phyloP scores from a whole-genome alignment of 2,888 invertebrate genomes.

The Eumacrocentrus americanus region DNA sequence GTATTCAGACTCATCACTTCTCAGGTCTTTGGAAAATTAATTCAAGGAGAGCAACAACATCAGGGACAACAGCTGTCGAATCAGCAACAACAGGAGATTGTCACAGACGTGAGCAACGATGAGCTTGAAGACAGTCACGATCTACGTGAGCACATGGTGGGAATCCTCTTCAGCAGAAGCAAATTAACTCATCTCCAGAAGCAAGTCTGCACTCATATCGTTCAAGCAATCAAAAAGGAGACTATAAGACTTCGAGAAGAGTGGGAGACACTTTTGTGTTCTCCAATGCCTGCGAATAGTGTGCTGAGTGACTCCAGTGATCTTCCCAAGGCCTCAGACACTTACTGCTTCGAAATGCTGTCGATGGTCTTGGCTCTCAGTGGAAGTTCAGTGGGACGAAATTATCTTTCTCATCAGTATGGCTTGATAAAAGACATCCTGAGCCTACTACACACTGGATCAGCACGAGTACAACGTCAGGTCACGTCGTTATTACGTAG shows the following conservation, averaged over 20 bases:
- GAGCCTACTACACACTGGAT: constrained; percentile 88
- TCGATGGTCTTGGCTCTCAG: constrained; percentile 93
- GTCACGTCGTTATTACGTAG: constrained; percentile 84
- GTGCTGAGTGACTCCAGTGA: constrained; percentile 61
- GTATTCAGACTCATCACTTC: constrained; percentile 92
- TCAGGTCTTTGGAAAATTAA: constrained; percentile 90
- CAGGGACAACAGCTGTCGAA: background rate
- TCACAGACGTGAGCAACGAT: constrained; percentile 54
- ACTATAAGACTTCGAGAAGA: constrained; percentile 85
- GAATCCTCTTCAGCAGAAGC: constrained; percentile 92
- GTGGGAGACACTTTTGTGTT: constrained; percentile 78
- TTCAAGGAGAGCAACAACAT: constrained; percentile 66
- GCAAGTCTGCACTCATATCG: constrained; percentile 85
- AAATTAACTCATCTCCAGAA: constrained; percentile 92
- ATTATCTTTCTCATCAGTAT: constrained; percentile 88
- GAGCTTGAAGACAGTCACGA: constrained; percentile 68
- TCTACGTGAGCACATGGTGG: constrained; percentile 93
- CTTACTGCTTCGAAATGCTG: constrained; percentile 98
- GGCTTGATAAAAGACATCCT: constrained; percentile 84
- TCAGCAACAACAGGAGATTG: constrained; percentile 55
- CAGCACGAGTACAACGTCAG: constrained; percentile 93
- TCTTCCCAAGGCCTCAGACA: constrained; percentile 70
- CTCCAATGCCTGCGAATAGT: constrained; percentile 60
- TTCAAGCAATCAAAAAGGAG: constrained; percentile 89
- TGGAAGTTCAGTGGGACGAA: constrained; percentile 88